Conservation (phyloP, 1,140 invertebrate genomes). For the Brachionus manjavacas region DNA sequence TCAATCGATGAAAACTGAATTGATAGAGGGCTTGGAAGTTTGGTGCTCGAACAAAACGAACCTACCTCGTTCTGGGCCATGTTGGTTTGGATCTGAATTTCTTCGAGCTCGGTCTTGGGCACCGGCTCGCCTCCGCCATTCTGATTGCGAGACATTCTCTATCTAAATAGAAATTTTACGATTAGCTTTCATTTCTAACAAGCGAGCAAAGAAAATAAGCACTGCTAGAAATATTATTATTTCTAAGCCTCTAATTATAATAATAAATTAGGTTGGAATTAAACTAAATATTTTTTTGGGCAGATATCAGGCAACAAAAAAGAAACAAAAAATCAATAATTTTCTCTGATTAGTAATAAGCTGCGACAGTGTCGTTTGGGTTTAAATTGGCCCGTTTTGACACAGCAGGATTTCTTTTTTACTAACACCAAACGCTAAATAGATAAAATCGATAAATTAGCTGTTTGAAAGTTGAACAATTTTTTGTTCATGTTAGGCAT, state of each 20-base stretch:
- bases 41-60: not conserved
- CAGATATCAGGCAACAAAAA: not conserved
- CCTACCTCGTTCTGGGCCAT: constrained; percentile 73
- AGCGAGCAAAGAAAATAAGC: not conserved
- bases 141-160: not conserved
- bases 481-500: too few relatives aligned
- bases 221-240: not conserved
- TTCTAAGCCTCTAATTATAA: not conserved
- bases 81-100: constrained; percentile 77
- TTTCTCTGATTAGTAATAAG: not conserved
- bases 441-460: too few relatives aligned
- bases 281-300: not conserved
- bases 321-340: not conserved
- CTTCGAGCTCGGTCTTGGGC: constrained; percentile 71
- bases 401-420: too few relatives aligned
- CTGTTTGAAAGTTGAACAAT: too few relatives aligned
- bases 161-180: not conserved
- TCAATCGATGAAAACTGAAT: not conserved
- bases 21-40: not conserved
- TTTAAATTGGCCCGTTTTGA: too few relatives aligned
- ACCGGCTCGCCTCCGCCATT: not conserved
- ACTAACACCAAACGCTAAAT: too few relatives aligned
- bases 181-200: not conserved
- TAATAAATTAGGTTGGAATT: not conserved
- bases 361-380: not conserved